phyloP scores from a whole-genome alignment of 2,888 invertebrate genomes.

The Trachelus iudaicus region DNA sequence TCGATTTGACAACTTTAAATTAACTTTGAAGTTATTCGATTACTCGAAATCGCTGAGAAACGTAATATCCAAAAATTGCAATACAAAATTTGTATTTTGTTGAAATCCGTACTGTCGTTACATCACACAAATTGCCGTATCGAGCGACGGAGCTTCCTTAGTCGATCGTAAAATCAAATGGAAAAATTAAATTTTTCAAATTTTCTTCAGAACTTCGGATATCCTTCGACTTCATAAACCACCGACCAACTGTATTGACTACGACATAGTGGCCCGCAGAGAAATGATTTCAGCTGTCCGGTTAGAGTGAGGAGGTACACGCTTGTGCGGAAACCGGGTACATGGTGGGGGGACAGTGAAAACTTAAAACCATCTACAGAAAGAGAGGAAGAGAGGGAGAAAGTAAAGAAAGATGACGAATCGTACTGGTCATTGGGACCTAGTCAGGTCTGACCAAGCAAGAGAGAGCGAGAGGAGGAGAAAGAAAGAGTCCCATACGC shows the following conservation, averaged over 20 bases:
- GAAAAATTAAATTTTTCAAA: too few species aligned
- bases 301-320: conserved; percentile 18
- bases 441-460: background rate
- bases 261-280: conserved; percentile 45
- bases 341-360: conserved; percentile 44
- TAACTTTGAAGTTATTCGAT: too few species aligned
- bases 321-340: conserved; percentile 1
- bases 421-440: background rate
- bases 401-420: background rate
- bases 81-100: background rate
- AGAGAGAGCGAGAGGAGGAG: background rate
- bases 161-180: background rate
- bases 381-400: conserved; percentile 1
- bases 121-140: background rate
- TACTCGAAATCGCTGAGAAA: background rate
- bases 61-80: background rate
- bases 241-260: conserved; percentile 47
- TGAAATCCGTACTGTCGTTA: background rate
- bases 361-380: conserved; percentile 35
- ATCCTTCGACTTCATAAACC: conserved; percentile 23
- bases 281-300: conserved; percentile 45
- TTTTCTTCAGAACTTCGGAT: background rate
- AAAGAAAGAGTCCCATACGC: background rate
- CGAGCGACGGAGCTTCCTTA: background rate
- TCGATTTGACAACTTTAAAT: too few species aligned